phyloP scores from a whole-genome alignment of 2,888 invertebrate species.

The Sthenelais limicola region DNA sequence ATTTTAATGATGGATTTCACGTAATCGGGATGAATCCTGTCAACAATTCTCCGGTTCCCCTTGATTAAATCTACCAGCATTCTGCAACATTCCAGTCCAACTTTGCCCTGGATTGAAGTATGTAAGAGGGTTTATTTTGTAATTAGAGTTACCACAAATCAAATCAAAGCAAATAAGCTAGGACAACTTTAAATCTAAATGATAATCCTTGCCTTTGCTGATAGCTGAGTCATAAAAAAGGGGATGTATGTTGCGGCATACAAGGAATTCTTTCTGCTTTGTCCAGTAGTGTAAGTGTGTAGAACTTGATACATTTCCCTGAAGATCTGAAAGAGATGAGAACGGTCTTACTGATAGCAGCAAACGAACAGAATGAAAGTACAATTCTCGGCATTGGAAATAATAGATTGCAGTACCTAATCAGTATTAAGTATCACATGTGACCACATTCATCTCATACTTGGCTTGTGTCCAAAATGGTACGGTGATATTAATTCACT shows the following conservation, averaged over 20 bases:
- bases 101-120: constrained; percentile 8
- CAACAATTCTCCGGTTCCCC: constrained; percentile 37
- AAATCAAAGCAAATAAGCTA: background rate
- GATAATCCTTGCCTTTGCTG: constrained; percentile 8
- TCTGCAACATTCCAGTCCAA: constrained; percentile 11
- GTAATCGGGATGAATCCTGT: constrained; percentile 13
- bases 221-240: constrained; percentile 27
- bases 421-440: no score
- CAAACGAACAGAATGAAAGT: no score
- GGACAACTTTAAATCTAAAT: constrained; percentile 2
- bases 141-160: background rate
- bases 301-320: constrained; percentile 36
- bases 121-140: background rate
- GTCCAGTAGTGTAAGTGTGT: constrained; percentile 25
- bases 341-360: constrained; percentile 39
- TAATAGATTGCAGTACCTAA: no score
- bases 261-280: constrained; percentile 33
- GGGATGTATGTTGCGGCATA: constrained; percentile 35
- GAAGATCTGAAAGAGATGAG: constrained; percentile 38
- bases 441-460: no score
- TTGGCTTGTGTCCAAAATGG: no score
- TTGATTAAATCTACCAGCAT: constrained; percentile 33
- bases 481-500: no score
- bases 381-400: no score
- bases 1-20: constrained; percentile 4